Base-by-base conservation (phyloP, 2,797 vertebrate species). In the Oryzias dopingdopingensis region DNA sequence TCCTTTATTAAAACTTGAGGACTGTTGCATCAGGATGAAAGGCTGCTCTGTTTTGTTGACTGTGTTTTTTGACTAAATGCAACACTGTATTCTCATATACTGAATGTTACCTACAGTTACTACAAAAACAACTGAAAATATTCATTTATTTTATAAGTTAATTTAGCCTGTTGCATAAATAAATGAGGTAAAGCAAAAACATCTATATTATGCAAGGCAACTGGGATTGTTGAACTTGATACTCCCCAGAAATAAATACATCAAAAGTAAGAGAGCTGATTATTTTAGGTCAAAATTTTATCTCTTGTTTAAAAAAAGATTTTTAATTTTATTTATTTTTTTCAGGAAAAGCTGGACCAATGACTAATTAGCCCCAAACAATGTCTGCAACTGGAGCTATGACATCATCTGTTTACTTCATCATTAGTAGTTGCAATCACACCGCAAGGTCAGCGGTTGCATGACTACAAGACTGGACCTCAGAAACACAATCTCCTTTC, bases 371-470 rank as follows among this genome's bases (percentile, higher is more conserved):
- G 45, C 17, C 23, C 46, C 48, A 74, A 66, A 68, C 32, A 10
- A 37, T 37, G 32, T 37, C 10, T 37, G 10, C 10, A 73, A 58
- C 54, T 62, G 45, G 57, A 54, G 23, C 61, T 41, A 59, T 73
- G 70, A 81, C 77, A 70, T 60, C 53, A 75, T 77, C 64, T 75
- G 56, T 83, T 77, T 76, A 76, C 74, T 74, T 84, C 69, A 80
- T 78, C 59, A 70, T 80, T 80, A 76, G 70, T 53, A 49, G 18
- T 24, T 63, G 64, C 48, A 56, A 22, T 70, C 50, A 59, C 59
- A 75, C 62, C 51, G 61, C 48, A 73, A 66, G 70, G 65, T 73
- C 67, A 79, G 24, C 6, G 60, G 60, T 52, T 4, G 3, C 17
- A 40, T 56, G 41, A 56, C 54, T 23, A 42, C 42, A 42, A 29